Base-by-base conservation (phyloP, 2,797 vertebrate species). In the Acanthis flammea region DNA sequence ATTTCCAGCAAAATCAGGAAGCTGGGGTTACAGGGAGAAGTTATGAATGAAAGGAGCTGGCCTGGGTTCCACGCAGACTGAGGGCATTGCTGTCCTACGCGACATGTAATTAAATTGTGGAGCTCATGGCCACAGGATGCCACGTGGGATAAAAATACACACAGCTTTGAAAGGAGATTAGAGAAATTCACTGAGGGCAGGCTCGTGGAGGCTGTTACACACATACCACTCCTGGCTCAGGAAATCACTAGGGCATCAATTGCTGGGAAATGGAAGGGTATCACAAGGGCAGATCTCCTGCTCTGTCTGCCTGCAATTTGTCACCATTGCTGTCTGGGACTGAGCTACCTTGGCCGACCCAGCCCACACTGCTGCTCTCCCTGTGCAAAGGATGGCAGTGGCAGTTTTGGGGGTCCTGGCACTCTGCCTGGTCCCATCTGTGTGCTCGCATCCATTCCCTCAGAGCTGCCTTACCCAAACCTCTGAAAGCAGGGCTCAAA, bases 1-100 rank as follows among this genome's bases (percentile, higher is more conserved):
- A 88, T 92, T 96, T 86, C 86, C 88, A 84, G 62, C 72, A 83
- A 86, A 84, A 93, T 95, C 92, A 90, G 85, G 95, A 95, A 94
- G 93, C 83, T 95, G 95, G 90, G 82, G 79, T 90, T 95, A 62
- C 66, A 50, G 62, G 51, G 70, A 94, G 79, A 94, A 92, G 61
- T 86, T 93, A 88, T 95, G 94, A 96, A 96, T 96, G 95, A 96
- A 91, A 92, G 16, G 31, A 92, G 84, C 51, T 0, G 5, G 86
- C 12, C 66, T 39, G 77, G 83, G 88, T 15, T 92, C 86, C 86
- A n/a, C 0, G 0, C 88, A 87, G 91, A 92, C 71, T 84, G 66
- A 93, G 94, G 92, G 84, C 95, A 95, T 76, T 81, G 42, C 86
- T 54, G 28, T 68, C 88, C 95, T 78, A 72, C 25, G 4, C 4